Evolutionary conservation across 2,888 invertebrate genomes (phyloP).

Genomic region (Tenthredo mesomela): DNA sequence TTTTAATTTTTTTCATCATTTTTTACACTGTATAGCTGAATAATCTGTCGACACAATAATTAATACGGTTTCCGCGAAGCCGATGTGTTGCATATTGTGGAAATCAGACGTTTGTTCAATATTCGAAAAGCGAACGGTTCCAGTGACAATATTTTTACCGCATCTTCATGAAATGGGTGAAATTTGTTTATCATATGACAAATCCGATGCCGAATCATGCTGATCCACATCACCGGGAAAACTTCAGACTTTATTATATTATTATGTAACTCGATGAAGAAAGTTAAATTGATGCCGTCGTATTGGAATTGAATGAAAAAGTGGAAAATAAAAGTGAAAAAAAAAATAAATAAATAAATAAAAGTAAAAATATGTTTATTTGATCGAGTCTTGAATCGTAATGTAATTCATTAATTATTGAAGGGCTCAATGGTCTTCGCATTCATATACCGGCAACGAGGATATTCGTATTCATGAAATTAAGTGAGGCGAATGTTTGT

Average conservation of each 20-base stretch:
- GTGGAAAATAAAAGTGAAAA: neutral
- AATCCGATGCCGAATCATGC: neutral
- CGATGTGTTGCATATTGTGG: neutral
- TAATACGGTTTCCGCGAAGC: neutral
- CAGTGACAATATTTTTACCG: constrained; percentile 28
- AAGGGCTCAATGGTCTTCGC: neutral
- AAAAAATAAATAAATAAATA: too few relatives aligned
- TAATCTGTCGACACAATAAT: neutral
- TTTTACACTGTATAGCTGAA: neutral
- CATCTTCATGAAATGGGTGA: neutral
- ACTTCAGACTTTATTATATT: neutral
- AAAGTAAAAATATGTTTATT: neutral
- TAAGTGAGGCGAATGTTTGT: neutral
- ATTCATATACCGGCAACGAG: neutral
- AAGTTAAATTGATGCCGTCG: neutral
- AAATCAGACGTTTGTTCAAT: neutral
- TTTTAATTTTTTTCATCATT: neutral
- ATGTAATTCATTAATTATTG: neutral
- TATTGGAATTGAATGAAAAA: neutral
- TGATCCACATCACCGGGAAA: neutral
- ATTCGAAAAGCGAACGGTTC: neutral
- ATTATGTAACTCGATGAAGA: neutral
- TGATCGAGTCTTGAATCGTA: neutral
- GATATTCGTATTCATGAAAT: neutral
- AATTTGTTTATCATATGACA: neutral